Percentiles rank a stretch among this genome's conserved stretches.
phyloP scores from a whole-genome alignment of 2,113 vertebrate genomes.

The Quiscalus mexicanus region DNA sequence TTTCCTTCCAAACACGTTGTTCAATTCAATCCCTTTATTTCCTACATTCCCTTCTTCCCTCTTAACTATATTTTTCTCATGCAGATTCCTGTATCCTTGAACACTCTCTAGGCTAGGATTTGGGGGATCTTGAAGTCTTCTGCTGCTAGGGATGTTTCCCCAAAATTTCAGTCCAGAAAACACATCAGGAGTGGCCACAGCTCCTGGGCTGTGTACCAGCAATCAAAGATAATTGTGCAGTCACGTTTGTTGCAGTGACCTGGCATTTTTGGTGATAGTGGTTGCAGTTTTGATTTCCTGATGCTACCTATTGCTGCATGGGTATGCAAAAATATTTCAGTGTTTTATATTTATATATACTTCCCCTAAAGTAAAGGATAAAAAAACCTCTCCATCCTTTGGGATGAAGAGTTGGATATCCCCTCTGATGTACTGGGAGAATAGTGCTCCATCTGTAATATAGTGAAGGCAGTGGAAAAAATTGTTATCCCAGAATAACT shows the following conservation, averaged over 20 bases:
- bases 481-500: not conserved
- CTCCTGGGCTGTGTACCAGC: too few species aligned
- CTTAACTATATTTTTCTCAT: rapidly evolving
- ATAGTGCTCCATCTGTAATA: not conserved
- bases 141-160: not conserved
- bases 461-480: not conserved
- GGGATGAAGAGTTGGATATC: not conserved
- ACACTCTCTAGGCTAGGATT: not conserved
- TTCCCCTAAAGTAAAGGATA: not conserved
- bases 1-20: not conserved
- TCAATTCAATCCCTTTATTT: not conserved
- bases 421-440: too few species aligned
- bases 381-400: not conserved
- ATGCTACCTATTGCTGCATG: too few species aligned
- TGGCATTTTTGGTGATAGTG: too few species aligned
- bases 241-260: too few species aligned
- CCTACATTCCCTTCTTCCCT: not conserved
- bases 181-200: too few species aligned
- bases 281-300: too few species aligned
- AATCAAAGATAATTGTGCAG: too few species aligned
- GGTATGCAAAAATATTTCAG: too few species aligned
- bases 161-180: not conserved
- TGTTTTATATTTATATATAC: too few species aligned
- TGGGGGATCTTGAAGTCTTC: not conserved
- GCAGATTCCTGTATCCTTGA: not conserved